Evolutionary conservation across 2,888 invertebrate genomes (phyloP).

Genomic region (Rotaria sp.): DNA sequence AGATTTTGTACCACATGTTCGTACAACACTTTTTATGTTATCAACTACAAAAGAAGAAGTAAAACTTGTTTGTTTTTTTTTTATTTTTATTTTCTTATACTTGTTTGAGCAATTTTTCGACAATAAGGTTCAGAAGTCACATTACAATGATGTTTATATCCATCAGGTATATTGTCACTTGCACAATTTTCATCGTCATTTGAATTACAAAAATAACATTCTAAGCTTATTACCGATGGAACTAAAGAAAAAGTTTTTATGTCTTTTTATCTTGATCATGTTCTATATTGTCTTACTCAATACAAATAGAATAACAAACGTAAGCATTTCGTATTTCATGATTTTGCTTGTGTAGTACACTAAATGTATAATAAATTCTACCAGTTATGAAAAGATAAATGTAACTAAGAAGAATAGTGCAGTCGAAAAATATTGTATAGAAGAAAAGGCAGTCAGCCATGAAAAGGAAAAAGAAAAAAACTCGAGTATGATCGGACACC

Average conservation of each 20-base stretch:
- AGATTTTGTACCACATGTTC: background rate
- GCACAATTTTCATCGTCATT: background rate
- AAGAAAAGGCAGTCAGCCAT: background rate
- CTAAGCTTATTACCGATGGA: background rate
- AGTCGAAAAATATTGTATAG: background rate
- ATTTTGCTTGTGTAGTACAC: background rate
- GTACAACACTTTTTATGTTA: background rate
- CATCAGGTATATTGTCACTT: no score
- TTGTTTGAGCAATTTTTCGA: background rate
- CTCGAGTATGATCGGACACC: background rate
- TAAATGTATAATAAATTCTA: background rate
- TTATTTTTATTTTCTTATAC: background rate
- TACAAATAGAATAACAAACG: background rate
- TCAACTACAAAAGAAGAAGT: background rate
- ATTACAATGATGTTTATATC: background rate
- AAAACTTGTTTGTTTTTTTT: background rate
- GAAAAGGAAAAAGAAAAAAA: background rate
- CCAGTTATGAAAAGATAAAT: background rate
- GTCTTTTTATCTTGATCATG: background rate
- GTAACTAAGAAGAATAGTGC: background rate
- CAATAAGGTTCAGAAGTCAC: background rate
- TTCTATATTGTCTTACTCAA: background rate
- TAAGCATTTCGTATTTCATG: background rate
- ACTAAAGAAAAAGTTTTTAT: background rate
- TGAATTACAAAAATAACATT: conserved; percentile 9